phyloP scores from a whole-genome alignment of 2,113 vertebrate genomes.

The Emydura subglobosa region DNA sequence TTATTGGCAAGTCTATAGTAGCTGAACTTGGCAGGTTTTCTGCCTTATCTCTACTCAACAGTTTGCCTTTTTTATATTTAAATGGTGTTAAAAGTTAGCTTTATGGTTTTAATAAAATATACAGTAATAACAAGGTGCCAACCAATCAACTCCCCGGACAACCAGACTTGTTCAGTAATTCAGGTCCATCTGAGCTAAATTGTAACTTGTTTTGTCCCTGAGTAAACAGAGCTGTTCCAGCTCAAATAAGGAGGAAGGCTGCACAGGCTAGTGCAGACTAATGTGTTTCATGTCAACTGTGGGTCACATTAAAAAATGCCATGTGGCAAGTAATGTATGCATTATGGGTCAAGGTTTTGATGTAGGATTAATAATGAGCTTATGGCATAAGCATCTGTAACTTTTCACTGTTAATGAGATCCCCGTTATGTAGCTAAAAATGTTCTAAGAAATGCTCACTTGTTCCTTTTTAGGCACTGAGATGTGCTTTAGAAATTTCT shows the following conservation, averaged over 20 bases:
- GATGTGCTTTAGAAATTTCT: neutral
- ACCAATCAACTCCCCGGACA: accelerated
- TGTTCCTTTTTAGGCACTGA: neutral
- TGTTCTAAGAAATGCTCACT: neutral
- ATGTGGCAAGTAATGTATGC: accelerated
- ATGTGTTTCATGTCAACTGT: neutral
- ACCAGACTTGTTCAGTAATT: accelerated
- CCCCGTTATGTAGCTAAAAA: neutral
- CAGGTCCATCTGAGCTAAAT: neutral
- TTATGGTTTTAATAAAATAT: neutral
- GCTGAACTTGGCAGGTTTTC: accelerated
- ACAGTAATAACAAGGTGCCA: accelerated
- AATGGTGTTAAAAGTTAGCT: neutral
- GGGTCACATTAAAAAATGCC: accelerated
- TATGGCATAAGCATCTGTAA: neutral
- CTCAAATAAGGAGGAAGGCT: neutral
- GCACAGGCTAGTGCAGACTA: neutral
- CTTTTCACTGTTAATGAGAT: neutral
- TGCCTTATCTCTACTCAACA: accelerated
- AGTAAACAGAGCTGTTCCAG: neutral
- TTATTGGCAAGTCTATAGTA: neutral
- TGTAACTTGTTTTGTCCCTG: neutral
- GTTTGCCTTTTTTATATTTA: neutral
- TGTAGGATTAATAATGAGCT: neutral
- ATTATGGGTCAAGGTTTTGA: neutral